phyloP scores from a whole-genome alignment of 1,140 invertebrate species.

The Drosophila lowei region DNA sequence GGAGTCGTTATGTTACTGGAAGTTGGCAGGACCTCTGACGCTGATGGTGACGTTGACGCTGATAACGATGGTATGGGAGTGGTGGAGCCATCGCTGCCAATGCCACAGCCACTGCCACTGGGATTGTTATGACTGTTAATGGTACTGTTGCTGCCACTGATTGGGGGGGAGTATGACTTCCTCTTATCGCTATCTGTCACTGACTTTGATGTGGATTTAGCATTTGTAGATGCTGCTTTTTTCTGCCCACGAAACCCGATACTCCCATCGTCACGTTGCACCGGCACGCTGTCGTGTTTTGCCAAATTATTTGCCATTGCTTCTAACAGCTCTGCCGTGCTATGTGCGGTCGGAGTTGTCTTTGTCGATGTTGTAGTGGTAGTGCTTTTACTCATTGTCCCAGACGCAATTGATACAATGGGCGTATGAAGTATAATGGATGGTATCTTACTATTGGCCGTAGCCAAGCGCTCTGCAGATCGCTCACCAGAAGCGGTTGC shows the following conservation, averaged over 20 bases:
- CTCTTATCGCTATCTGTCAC: not conserved
- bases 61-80: too few relatives aligned
- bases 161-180: not conserved
- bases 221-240: too few relatives aligned
- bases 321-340: too few relatives aligned
- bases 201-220: not conserved
- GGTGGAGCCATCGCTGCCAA: too few relatives aligned
- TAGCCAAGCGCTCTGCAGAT: conserved; percentile 10
- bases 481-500: conserved; percentile 11
- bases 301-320: too few relatives aligned
- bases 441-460: conserved; percentile 38
- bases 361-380: conserved; percentile 78
- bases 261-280: too few relatives aligned
- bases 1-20: too few relatives aligned
- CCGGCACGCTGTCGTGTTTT: too few relatives aligned
- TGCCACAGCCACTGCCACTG: too few relatives aligned
- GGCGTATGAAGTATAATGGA: conserved; percentile 76
- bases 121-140: conserved; percentile 24
- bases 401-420: conserved; percentile 78
- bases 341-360: conserved; percentile 62
- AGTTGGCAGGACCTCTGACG: not conserved
- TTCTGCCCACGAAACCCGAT: too few relatives aligned
- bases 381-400: conserved; percentile 75
- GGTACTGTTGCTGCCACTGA: not conserved
- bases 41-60: too few relatives aligned